Conservation (phyloP, 35 echinoderm and acorn worm genomes). For the Anneissia japonica region DNA sequence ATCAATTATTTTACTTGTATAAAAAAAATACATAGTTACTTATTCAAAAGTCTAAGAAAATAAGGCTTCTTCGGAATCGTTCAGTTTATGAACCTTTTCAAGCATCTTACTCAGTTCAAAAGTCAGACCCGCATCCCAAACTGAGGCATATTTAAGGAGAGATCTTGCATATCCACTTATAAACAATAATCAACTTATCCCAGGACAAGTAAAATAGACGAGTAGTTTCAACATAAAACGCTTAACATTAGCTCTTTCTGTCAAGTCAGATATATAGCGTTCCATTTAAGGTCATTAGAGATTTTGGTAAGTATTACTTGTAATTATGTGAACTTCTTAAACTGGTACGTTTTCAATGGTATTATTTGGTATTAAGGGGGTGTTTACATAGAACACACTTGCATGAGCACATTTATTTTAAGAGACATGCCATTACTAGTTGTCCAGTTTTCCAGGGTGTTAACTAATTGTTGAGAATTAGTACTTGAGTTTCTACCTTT, state of each 20-base stretch:
- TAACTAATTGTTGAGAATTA: constrained; percentile 6
- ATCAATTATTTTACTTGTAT: no score
- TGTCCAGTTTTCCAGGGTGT: constrained; percentile 27
- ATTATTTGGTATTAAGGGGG: not conserved
- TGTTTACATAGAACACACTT: constrained; percentile 21
- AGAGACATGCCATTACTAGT: constrained; percentile 16
- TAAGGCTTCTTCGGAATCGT: no score
- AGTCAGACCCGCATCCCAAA: not conserved
- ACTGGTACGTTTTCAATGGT: constrained; percentile 6
- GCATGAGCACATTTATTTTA: constrained; percentile 16
- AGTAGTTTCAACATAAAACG: constrained; percentile 13
- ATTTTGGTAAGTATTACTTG: not conserved
- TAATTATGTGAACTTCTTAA: not conserved
- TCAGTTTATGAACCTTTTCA: constrained; percentile 22
- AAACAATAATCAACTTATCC: not conserved
- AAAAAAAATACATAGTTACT: no score
- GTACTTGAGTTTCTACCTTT: not conserved
- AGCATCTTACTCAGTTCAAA: constrained; percentile 4
- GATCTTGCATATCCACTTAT: constrained; percentile 8
- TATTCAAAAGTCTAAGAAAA: no score
- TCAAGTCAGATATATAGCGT: not conserved
- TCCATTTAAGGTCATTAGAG: constrained; percentile 9
- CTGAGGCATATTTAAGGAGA: constrained; percentile 10
- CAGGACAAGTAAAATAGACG: constrained; percentile 6
- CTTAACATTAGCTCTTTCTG: constrained; percentile 10